Evolutionary conservation across 2,797 vertebrate genomes (phyloP), one percentile per base, ranked within the genome.

Genomic region (Synanceia verrucosa): DNA sequence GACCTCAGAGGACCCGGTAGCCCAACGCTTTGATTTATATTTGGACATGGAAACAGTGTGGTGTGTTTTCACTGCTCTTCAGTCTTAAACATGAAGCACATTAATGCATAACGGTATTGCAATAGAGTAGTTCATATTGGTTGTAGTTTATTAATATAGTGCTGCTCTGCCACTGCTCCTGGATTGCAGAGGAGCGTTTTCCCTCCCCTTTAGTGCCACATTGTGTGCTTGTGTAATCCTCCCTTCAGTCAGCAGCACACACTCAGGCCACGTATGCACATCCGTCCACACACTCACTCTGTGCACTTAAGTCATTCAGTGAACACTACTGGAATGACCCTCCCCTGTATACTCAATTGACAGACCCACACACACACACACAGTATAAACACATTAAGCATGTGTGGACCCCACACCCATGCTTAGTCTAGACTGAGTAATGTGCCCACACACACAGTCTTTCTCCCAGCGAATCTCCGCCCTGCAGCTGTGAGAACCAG

Each of bases 371-470:
- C 53, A 65, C 43, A 14, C 16, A 8, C 59, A 34, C 44, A 46
- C 48, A 50, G 50, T 57, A 65, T 65, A 61, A 62, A 78, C 61
- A 67, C 73, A 76, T 69, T 65, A 70, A 44, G 18, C 29, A 47
- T 78, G 71, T 19, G 6, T 43, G 48, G 69, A 41, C 72, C 73
- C 78, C 81, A 82, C 88, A 82, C 85, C 85, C 78, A 68, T 83
- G 65, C 47, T 62, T 11, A 24, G 75, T 77, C 78, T 72, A 77
- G 69, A 75, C 80, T 63, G 26, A 13, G 2, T 65, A 67, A 73
- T 63, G 34, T 46, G 52, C 61, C 79, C 61, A 46, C 3, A 65
- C 56, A 43, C 56, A 52, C 55, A 56, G 60, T 24, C n/a, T 46
- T 73, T 39, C 43, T 55, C 31, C 23, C 6, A 43, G 26, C 46